Evolutionary conservation across 2,797 vertebrate genomes (phyloP), one percentile per base, ranked within the genome.

Genomic region (Crenichthys baileyi): DNA sequence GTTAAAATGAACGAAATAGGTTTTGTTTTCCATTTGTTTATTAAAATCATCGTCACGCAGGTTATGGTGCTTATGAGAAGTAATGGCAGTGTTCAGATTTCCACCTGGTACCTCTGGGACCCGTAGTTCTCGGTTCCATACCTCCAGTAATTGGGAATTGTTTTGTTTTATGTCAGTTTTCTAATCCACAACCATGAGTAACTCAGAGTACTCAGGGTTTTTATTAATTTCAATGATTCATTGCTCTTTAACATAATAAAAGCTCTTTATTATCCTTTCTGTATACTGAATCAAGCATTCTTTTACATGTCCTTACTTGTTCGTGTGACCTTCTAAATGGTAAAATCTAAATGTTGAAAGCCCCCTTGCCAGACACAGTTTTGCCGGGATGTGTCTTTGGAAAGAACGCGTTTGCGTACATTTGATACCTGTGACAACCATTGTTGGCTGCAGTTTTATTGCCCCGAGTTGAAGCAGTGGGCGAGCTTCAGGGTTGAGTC

Each of bases 381-480:
- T 61, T 22, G 29, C 1, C 4, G 4, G 39, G 26, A 51, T 24
- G 36, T 36, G 9, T 31, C 7, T 44, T 70, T 70, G 11, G 22
- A 65, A 20, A 51, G 82, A 79, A 76, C 75, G 88, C 31, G 75
- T 80, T n/a, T 15, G 50, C 2, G 71, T 79, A 51, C 7, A 81
- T 84, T 48, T 65, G 73, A 82, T 79, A 85, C 36, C 20, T 26
- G 9, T 79, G 74, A 87, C 76, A 73, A 12, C 50, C 53, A 1
- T 0, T 51, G 73, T 73, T 61, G 22, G 24, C 29, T 70, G 31
- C 13, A 41, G 50, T 76, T 67, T 20, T 67, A n/a, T n/a, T 63
- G 46, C 82, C 9, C 5, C 0, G 2, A 15, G 16, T 12, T 0
- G 2, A 79, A 58, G 72, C 13, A 0, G 65, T 51, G 55, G 80